Base-by-base conservation (phyloP, 2,888 invertebrate species). In the Rhingia campestris region DNA sequence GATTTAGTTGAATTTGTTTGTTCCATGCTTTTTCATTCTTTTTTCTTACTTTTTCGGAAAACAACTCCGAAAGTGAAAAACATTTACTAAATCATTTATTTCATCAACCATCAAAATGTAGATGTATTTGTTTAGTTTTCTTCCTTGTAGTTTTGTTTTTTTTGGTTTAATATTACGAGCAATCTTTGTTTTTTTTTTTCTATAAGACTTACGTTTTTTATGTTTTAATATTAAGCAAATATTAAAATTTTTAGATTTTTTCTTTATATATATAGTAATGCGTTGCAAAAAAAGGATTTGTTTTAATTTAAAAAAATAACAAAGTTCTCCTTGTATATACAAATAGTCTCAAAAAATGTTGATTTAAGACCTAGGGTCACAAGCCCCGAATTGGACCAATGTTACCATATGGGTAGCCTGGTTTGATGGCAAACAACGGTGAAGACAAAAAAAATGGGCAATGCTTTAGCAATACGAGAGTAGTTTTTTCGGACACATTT, bases 1-100 rank as follows among this genome's bases (percentile, higher is more conserved):
- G 70, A 74, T 69, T 80, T 80, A 82, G 79, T 80, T 84, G 80
- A 74, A 69, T 80, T 80, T 84, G 73, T 80, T 84, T 84, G 80
- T 84, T 70, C 80, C 80, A 75, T 80, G 84, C 84, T 84, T 80
- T 63, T 43, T 82, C 77, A 82, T 77, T 61, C 53, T 45, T 63
- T 61, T 32, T 6, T 64, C 51, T 14, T 59, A 4, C 22, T 43
- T 41, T 56, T 9, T 4, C 7, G 43, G 41, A 49, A 35, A 35
- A 12, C 12, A 45, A 47, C 1, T 30, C 14, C 4, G 9, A 56
- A 56, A 33, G 4, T 54, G 22, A 2, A 22, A 22, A 22, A 22
- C 22, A 47, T 49, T 56, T 49, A 77, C 69, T 63, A 77, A 73
- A 56, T 66, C 67, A 82, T 77, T 45, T 39, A 53, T 54, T 22